Evolutionary conservation across 2,888 invertebrate genomes (phyloP).

Genomic region (Caenorhabditis sulstoni): DNA sequence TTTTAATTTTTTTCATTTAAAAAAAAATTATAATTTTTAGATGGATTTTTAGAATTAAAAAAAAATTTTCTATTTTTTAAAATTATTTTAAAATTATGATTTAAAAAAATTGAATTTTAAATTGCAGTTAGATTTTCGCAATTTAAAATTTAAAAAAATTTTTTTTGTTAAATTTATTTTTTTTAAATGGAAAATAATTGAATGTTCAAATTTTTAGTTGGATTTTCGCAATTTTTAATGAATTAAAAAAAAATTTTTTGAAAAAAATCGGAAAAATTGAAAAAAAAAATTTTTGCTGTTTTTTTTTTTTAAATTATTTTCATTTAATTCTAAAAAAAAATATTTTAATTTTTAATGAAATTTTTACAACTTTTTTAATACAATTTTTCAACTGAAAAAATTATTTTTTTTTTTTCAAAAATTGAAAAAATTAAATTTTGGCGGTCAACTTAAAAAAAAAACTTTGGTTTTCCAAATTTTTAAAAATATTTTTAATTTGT

Average conservation of each 20-base stretch:
- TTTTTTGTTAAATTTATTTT: background rate
- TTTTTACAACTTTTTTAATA: background rate
- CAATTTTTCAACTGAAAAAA: background rate
- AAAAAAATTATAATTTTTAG: background rate
- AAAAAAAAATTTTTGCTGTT: background rate
- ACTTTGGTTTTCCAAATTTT: background rate
- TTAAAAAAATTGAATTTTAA: too few relatives aligned
- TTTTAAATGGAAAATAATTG: background rate
- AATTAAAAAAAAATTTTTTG: too few relatives aligned
- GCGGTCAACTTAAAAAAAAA: too few relatives aligned
- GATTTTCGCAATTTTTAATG: too few relatives aligned
- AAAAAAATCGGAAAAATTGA: background rate
- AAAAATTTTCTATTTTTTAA: background rate
- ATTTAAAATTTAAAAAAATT: too few relatives aligned
- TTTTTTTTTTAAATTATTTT: background rate
- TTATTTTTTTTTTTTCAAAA: background rate
- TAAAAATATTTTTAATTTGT: too few relatives aligned
- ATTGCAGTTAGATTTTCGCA: too few relatives aligned
- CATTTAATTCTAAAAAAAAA: too few relatives aligned
- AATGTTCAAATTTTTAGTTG: too few relatives aligned
- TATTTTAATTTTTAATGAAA: background rate
- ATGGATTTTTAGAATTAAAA: too few relatives aligned
- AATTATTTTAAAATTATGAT: too few relatives aligned
- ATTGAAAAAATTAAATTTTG: background rate
- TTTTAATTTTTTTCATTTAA: background rate